These are phyloP conservation scores for Artemia sinica DNA, from an alignment of 2,888 invertebrate species.

Conservation along the genomic window DNA sequence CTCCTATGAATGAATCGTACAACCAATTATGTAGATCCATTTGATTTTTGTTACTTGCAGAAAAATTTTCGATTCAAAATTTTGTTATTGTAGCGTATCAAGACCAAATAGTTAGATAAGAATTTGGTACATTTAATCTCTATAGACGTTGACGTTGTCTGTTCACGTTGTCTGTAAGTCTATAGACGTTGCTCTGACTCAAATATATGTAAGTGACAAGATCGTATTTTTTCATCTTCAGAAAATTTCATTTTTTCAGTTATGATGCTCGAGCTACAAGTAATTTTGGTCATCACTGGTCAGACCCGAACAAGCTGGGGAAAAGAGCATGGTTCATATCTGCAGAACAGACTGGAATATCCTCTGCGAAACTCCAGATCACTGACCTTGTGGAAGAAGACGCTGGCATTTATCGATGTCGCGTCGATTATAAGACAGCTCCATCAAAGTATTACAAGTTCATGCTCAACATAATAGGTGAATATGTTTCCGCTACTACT, in stretches of 20 bases:
- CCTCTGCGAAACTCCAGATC: background rate
- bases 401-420: constrained; percentile 6
- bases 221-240: too few relatives aligned
- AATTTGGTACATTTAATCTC: too few relatives aligned
- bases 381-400: background rate
- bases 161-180: too few relatives aligned
- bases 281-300: constrained; percentile 5
- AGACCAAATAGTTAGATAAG: too few relatives aligned
- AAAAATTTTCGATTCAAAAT: too few relatives aligned
- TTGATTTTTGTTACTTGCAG: too few relatives aligned
- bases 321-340: constrained; percentile 6
- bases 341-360: background rate
- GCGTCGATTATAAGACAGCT: background rate
- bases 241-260: background rate
- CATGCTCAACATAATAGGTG: background rate
- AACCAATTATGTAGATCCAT: too few relatives aligned
- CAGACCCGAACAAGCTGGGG: background rate
- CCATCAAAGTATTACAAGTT: background rate
- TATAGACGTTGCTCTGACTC: too few relatives aligned
- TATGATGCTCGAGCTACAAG: constrained; percentile 9
- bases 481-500: background rate
- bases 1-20: too few relatives aligned
- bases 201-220: too few relatives aligned
- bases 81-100: too few relatives aligned
- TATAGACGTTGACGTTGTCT: too few relatives aligned